Base-by-base conservation (phyloP, 2,888 invertebrate genomes). In the Rotaria socialis region DNA sequence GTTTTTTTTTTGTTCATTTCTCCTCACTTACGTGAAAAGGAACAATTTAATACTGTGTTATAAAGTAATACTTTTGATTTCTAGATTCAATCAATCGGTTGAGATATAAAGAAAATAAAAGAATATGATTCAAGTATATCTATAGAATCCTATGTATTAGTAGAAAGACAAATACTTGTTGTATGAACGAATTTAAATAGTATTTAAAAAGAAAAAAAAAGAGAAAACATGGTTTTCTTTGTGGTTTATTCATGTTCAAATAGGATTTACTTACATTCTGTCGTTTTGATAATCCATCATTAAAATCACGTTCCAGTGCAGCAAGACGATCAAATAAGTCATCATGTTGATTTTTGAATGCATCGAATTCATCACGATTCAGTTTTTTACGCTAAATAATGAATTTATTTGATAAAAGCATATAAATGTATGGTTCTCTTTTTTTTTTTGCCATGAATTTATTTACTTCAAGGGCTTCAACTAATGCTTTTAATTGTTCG, bases 401-500 rank as follows among this genome's bases (percentile, higher is more conserved):
- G 47, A 55, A 27, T 22, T 19, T 10, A 55, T 55, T 19, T 55
- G 5, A 67, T 74, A 41, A 60, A 60, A 35, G 8, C 19, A 43
- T 74, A 85, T 74, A 85, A 43, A 52, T 41, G 11, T 35, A 58
- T n/a, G 52, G 19, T 8, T 6, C 41, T 58, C 74, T 84, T 52
- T 52, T 58, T 85, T 84, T 52, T 16, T 52, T 52, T 16, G 16
- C 16, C 3, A 52, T 52, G 50, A 11, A 2, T n/a, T 19, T 75
- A 14, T n/a, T 47, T 60, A 86, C 86, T 47, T 84, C 56, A 24
- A 86, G 47, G 58, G 55, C 43, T 60, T 86, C 86, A 35, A 86
- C 86, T 27, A 86, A 74, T 19, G 80, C 85, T 50, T 41, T 74
- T n/a, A 86, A 80, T 27, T 85, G 47, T 60, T 86, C 86, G 60